Evolutionary conservation across 2,797 vertebrate species (phyloP).

Genomic region (Stomatorhinus walkeri): DNA sequence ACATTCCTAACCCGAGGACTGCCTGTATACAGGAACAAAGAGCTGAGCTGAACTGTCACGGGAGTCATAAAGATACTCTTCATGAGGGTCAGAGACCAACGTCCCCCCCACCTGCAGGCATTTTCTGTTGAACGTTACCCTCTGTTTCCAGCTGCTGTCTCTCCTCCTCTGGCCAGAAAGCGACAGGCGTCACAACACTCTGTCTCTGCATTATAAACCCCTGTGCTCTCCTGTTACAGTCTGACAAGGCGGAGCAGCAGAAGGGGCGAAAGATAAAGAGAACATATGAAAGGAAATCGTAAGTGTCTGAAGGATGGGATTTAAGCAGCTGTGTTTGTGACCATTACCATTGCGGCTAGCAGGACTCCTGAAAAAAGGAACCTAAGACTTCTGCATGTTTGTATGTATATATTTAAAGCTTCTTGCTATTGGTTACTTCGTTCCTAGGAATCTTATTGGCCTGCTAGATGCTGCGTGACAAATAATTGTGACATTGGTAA

Average conservation of each 20-base stretch:
- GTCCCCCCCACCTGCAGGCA: background rate
- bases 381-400: background rate
- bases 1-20: background rate
- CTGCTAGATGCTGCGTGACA: background rate
- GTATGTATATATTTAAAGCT: background rate
- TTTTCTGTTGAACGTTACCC: background rate
- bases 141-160: background rate
- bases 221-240: conserved; percentile 43
- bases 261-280: conserved; percentile 51
- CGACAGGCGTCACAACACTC: background rate
- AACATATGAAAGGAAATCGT: conserved; percentile 54
- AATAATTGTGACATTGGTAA: background rate
- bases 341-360: background rate
- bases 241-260: conserved; percentile 35
- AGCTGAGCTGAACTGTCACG: background rate
- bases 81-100: background rate
- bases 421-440: background rate
- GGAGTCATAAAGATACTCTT: background rate
- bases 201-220: background rate
- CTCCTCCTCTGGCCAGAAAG: background rate
- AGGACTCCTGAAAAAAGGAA: background rate
- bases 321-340: background rate
- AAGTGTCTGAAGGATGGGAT: conserved; percentile 19
- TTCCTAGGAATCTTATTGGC: background rate
- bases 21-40: background rate